Evolutionary conservation across 2,113 vertebrate species (phyloP).

Genomic region (Phyllostomus discolor): DNA sequence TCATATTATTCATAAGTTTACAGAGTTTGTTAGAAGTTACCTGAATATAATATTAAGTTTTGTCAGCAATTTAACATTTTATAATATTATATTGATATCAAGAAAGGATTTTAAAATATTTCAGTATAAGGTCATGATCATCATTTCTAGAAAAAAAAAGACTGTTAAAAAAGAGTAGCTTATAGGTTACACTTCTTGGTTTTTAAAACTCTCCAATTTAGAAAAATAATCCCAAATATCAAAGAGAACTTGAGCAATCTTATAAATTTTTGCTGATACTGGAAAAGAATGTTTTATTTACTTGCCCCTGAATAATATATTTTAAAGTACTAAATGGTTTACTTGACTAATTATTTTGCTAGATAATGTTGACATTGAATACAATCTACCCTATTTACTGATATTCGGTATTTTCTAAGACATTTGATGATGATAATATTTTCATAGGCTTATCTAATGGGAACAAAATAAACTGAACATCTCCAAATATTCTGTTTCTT

Average conservation of each 20-base stretch:
- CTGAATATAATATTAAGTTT: background rate
- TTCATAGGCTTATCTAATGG: background rate
- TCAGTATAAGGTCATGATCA: background rate
- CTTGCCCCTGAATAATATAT: background rate
- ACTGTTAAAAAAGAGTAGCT: background rate
- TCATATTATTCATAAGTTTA: background rate
- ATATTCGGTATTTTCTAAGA: background rate
- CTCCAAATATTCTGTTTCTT: background rate
- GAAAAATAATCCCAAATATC: background rate
- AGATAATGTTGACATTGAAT: background rate
- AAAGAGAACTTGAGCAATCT: background rate
- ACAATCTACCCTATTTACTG: background rate
- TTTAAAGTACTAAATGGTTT: background rate
- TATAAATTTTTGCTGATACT: background rate
- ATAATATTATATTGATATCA: background rate
- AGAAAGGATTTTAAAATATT: background rate
- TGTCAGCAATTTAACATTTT: background rate
- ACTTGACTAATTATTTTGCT: background rate
- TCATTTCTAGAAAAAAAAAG: background rate
- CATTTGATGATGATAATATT: background rate
- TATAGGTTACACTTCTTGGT: background rate
- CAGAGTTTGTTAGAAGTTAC: background rate
- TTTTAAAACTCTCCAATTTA: background rate
- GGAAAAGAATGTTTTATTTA: background rate
- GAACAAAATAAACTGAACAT: background rate